Percentiles rank a stretch among this genome's conserved stretches.
phyloP scores from a whole-genome alignment of 2,113 vertebrate genomes.

The Limnothrissa miodon region DNA sequence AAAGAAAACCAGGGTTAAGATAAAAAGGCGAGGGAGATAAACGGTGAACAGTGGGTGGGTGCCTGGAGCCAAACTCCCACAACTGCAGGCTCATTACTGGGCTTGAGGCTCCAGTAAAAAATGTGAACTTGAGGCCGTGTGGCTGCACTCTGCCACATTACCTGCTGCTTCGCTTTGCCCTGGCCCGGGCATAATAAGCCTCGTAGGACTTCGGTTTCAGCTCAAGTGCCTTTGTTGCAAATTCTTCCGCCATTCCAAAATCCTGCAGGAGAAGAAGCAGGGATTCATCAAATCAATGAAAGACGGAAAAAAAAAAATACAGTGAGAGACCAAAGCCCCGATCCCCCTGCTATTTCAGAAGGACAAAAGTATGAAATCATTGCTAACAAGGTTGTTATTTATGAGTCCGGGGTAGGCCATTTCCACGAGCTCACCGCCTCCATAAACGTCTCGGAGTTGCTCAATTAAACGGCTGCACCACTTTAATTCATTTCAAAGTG shows the following conservation, averaged over 20 bases:
- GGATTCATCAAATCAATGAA: not conserved
- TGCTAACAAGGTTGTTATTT: conserved; percentile 1
- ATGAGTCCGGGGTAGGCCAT: conserved; percentile 1
- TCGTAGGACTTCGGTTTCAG: conserved; percentile 96
- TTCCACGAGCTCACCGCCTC: not conserved
- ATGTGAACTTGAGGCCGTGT: not conserved
- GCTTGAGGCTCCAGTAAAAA: not conserved
- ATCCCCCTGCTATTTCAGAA: not conserved
- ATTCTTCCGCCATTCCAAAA: conserved; percentile 97
- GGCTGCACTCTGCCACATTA: conserved; percentile 55
- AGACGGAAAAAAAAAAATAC: not conserved
- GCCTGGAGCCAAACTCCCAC: not conserved
- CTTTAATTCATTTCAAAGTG: conserved; percentile 23
- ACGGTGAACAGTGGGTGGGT: not conserved
- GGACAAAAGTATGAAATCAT: not conserved
- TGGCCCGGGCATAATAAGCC: conserved; percentile 92
- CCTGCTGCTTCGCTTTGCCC: conserved; percentile 98
- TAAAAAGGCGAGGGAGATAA: not conserved
- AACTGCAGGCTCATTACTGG: conserved; percentile 4
- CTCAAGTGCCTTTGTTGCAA: conserved; percentile 95
- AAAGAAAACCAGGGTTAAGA: not conserved
- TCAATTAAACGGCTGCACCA: conserved; percentile 20
- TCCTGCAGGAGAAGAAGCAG: conserved; percentile 70
- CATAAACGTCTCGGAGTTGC: not conserved
- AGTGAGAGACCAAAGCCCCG: not conserved